Percentiles rank a stretch among this genome's conserved stretches.
Conservation (phyloP, 2,888 invertebrate species). For the Papilio demoleus region DNA sequence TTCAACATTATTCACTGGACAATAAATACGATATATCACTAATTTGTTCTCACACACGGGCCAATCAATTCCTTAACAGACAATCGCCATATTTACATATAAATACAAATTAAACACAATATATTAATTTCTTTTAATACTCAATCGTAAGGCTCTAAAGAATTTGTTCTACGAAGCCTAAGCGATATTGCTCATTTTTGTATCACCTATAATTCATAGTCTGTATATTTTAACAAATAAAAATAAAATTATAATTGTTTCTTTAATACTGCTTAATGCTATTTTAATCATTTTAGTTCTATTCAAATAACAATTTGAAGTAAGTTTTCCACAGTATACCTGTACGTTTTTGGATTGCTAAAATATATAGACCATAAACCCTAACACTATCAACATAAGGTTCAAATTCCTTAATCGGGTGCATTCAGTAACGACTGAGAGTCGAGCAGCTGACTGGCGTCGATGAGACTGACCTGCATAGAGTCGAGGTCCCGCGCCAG, state of each 20-base stretch:
- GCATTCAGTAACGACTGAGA: slow-evolving; percentile 88
- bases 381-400: not conserved
- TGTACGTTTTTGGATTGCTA: not conserved
- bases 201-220: not conserved
- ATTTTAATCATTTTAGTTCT: too few relatives aligned
- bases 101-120: slow-evolving; percentile 31
- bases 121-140: slow-evolving; percentile 38
- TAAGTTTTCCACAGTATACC: too few relatives aligned
- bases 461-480: slow-evolving; percentile 85
- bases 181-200: slow-evolving; percentile 9
- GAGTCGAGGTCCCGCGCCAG: slow-evolving; percentile 56
- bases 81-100: slow-evolving; percentile 32
- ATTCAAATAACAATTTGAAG: not conserved
- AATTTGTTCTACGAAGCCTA: slow-evolving; percentile 22
- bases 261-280: too few relatives aligned
- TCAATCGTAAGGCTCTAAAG: slow-evolving; percentile 14
- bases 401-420: slow-evolving; percentile 78
- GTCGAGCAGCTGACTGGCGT: slow-evolving; percentile 85
- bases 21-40: slow-evolving; percentile 36
- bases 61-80: slow-evolving; percentile 30
- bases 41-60: slow-evolving; percentile 30
- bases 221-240: not conserved
- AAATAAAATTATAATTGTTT: not conserved
- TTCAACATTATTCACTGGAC: slow-evolving; percentile 6
- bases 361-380: slow-evolving; percentile 17